Conservation (phyloP, 2,797 vertebrate species). For the Periparus ater region DNA sequence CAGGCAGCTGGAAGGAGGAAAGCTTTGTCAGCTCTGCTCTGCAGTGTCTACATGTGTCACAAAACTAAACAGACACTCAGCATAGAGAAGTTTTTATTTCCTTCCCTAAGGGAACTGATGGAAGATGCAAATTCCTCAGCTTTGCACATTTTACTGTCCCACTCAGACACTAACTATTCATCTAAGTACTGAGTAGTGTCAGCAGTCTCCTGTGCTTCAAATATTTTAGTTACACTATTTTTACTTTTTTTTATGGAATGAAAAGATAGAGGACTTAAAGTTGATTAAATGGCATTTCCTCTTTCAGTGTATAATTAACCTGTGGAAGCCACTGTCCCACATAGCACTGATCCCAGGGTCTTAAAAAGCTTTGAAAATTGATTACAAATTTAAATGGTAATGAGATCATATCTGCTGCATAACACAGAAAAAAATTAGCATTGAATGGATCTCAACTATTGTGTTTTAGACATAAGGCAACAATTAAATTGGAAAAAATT, state of each 20-base stretch:
- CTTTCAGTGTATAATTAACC: constrained; percentile 15
- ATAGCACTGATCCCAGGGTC: not conserved
- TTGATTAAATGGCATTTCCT: constrained; percentile 23
- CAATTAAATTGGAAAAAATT: not conserved
- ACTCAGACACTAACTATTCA: not conserved
- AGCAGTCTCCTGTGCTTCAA: constrained; percentile 36
- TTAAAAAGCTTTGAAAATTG: constrained; percentile 36
- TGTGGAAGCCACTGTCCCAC: not conserved
- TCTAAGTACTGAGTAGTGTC: not conserved
- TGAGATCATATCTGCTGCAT: not conserved
- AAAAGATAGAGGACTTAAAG: constrained; percentile 19
- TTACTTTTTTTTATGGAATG: not conserved
- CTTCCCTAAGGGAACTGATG: not conserved
- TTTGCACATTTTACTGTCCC: not conserved
- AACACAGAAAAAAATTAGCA: not conserved
- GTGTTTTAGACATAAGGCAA: not conserved
- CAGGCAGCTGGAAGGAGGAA: not conserved
- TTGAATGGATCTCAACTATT: not conserved
- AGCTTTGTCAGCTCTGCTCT: constrained; percentile 5
- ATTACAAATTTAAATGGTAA: constrained; percentile 43
- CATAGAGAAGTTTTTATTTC: not conserved
- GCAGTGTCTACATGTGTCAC: not conserved
- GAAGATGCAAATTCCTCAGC: not conserved
- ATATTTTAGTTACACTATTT: not conserved
- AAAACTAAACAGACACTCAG: not conserved